phyloP scores from a whole-genome alignment of 2,888 invertebrate species.

The Chrysolina oricalcia region DNA sequence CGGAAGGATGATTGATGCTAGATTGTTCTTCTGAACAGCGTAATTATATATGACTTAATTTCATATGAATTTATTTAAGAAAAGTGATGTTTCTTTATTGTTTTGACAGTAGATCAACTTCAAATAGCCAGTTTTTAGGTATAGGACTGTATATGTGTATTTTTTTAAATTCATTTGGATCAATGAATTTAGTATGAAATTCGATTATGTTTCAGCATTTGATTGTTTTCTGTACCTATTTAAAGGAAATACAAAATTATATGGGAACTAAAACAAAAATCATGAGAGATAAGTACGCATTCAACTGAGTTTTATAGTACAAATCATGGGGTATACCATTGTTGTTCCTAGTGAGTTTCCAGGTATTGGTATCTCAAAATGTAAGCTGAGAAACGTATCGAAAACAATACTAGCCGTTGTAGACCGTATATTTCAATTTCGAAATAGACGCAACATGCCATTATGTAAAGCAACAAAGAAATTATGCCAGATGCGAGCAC shows the following conservation, averaged over 20 bases:
- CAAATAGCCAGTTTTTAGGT: constrained; percentile 8
- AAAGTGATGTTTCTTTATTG: constrained; percentile 9
- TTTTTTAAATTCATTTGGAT: neutral
- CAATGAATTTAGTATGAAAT: neutral
- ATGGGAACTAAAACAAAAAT: too few species aligned
- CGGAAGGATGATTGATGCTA: constrained; percentile 91
- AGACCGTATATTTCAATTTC: neutral
- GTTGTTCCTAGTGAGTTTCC: neutral
- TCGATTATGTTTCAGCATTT: neutral
- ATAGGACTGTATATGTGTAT: neutral
- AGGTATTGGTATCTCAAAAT: neutral
- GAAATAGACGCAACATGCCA: neutral
- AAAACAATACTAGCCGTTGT: neutral
- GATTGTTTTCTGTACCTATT: constrained; percentile 1
- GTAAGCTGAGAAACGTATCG: neutral
- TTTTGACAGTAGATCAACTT: neutral
- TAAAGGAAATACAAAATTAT: neutral
- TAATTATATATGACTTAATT: neutral
- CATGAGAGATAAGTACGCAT: too few species aligned
- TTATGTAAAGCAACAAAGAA: constrained; percentile 19
- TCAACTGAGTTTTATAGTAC: too few species aligned
- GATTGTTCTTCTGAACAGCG: constrained; percentile 77
- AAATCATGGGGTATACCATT: too few species aligned
- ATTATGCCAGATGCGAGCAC: constrained; percentile 21
- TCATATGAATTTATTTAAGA: neutral